phyloP scores from a whole-genome alignment of 2,113 vertebrate genomes.

The Spea bombifrons region DNA sequence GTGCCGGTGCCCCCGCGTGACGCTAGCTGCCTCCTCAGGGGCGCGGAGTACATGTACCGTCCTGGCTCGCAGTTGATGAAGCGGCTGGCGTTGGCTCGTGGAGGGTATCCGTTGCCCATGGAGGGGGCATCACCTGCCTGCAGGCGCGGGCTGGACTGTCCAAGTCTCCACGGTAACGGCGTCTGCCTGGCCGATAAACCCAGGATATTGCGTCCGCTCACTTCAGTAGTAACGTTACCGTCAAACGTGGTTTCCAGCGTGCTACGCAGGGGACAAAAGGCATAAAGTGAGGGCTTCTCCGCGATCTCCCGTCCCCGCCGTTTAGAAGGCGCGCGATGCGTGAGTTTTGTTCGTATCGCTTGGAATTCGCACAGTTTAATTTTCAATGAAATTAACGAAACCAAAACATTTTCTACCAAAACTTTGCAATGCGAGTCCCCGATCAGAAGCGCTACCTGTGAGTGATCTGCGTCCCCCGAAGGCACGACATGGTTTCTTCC shows the following conservation, averaged over 20 bases:
- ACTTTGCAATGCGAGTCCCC: too few relatives aligned
- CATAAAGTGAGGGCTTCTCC: too few relatives aligned
- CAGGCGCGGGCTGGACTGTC: conserved; percentile 91
- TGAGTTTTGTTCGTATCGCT: too few relatives aligned
- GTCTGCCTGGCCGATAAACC: conserved; percentile 78
- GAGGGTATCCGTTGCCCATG: conserved; percentile 79
- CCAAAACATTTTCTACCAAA: too few relatives aligned
- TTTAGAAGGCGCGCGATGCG: too few relatives aligned
- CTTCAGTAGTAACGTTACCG: conserved; percentile 84
- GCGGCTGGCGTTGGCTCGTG: conserved; percentile 71
- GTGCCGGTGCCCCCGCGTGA: conserved; percentile 73
- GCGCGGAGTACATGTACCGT: conserved; percentile 80
- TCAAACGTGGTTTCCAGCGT: conserved; percentile 94
- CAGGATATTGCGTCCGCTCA: conserved; percentile 85
- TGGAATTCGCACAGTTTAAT: too few relatives aligned
- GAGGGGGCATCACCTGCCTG: conserved; percentile 94
- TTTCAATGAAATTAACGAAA: too few relatives aligned
- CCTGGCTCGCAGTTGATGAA: conserved; percentile 65
- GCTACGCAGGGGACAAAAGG: conserved; percentile 59
- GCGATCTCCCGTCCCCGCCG: too few relatives aligned
- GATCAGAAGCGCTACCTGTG: conserved; percentile 67
- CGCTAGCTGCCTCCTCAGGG: conserved; percentile 81
- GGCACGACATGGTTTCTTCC: conserved; percentile 95
- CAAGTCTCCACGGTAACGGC: conserved; percentile 87
- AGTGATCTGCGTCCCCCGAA: conserved; percentile 90